A percentile compares a stretch with the other conserved stretches of the same genome.
Conservation (phyloP, 2,888 invertebrate genomes). For the Tachina fera region DNA sequence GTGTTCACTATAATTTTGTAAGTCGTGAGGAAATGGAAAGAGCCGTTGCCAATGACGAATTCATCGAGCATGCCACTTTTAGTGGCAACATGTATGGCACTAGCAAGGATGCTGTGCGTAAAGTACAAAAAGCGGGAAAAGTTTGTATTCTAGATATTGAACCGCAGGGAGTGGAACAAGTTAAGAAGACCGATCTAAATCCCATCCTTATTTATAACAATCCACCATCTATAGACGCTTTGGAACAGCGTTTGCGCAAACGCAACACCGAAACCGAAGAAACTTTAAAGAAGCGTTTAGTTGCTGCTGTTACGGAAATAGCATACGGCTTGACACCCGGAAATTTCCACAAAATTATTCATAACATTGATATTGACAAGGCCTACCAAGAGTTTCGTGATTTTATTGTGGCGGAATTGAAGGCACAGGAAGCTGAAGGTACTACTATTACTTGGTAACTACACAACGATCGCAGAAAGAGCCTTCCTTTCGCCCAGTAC, state of each 20-base stretch:
- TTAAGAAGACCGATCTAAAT: constrained; percentile 91
- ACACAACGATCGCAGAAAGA: neutral
- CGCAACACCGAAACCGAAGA: constrained; percentile 97
- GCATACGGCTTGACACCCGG: constrained; percentile 88
- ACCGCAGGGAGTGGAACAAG: constrained; percentile 95
- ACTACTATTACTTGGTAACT: constrained; percentile 75
- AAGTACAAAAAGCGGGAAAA: constrained; percentile 90
- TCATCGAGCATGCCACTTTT: constrained; percentile 95
- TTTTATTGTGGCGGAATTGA: constrained; percentile 87
- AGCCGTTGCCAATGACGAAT: constrained; percentile 91
- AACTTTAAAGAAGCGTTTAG: constrained; percentile 89
- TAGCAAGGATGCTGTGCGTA: constrained; percentile 92
- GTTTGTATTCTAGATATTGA: constrained; percentile 98
- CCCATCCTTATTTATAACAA: constrained; percentile 94
- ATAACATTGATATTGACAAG: constrained; percentile 91
- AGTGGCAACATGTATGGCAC: constrained; percentile 98
- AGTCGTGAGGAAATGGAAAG: constrained; percentile 89
- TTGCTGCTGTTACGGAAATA: constrained; percentile 91
- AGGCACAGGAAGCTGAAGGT: constrained; percentile 84
- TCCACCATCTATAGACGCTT: constrained; percentile 92
- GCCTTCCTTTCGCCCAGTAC: neutral
- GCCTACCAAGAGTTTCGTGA: constrained; percentile 90
- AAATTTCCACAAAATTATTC: constrained; percentile 92
- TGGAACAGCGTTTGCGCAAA: constrained; percentile 88
- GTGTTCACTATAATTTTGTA: constrained; percentile 94